Evolutionary conservation across 2,797 vertebrate species (phyloP).

Genomic region (Thaleichthys pacificus): DNA sequence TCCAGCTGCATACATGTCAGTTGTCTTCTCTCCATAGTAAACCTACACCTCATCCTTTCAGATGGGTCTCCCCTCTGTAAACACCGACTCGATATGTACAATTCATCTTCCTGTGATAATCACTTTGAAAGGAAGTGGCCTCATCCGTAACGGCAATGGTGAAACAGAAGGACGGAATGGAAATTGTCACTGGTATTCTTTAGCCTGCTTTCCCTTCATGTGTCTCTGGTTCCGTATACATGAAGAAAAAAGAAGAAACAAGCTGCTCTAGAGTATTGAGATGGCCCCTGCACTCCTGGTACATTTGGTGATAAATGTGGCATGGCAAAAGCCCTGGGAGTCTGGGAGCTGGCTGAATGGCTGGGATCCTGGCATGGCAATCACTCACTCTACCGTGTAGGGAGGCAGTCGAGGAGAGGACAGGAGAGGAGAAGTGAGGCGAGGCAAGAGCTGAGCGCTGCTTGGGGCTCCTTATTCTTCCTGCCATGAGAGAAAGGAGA

Average conservation of each 20-base stretch:
- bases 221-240: slow-evolving; percentile 9
- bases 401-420: not conserved
- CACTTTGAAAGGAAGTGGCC: no score
- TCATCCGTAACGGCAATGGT: not conserved
- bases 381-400: slow-evolving; percentile 37
- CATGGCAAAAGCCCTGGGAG: slow-evolving; percentile 45
- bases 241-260: not conserved
- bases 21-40: not conserved
- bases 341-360: slow-evolving; percentile 50
- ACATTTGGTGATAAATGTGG: slow-evolving; percentile 68
- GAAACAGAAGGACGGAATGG: not conserved
- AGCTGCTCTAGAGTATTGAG: slow-evolving; percentile 20
- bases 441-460: slow-evolving; percentile 19
- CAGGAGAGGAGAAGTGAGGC: slow-evolving; percentile 1
- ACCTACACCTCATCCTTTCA: no score
- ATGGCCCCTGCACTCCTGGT: slow-evolving; percentile 37
- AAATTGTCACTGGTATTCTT: not conserved
- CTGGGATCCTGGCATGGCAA: slow-evolving; percentile 42
- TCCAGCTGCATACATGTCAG: not conserved
- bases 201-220: slow-evolving; percentile 12
- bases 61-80: no score
- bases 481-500: slow-evolving; percentile 43
- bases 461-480: slow-evolving; percentile 37
- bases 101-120: not conserved
- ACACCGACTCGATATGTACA: not conserved